These are phyloP conservation scores for Echinometra lucunter DNA, from an alignment of 53 echinoderm and acorn worm genomes.

Conservation along the genomic window DNA sequence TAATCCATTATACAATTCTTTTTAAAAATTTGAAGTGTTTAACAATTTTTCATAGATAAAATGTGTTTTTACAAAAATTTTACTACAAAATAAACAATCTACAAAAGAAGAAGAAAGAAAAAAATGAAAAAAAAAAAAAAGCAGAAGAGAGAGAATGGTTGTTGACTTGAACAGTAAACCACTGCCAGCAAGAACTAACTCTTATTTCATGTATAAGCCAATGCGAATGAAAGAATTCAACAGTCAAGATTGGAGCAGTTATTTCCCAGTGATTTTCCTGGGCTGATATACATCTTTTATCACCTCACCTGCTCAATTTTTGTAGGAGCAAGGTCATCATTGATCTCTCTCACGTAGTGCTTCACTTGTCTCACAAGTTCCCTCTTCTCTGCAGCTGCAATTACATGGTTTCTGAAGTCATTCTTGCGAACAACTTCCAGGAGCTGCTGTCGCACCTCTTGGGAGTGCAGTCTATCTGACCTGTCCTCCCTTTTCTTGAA, in stretches of 20 bases:
- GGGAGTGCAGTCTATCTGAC: not conserved
- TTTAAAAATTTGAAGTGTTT: too few species aligned
- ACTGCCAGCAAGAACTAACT: too few species aligned
- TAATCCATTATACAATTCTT: too few species aligned
- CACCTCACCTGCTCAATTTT: slow-evolving; percentile 49
- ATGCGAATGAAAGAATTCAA: too few species aligned
- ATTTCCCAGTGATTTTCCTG: not conserved
- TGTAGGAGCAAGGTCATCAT: not conserved
- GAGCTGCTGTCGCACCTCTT: slow-evolving; percentile 15
- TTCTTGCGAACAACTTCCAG: not conserved
- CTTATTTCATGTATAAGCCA: too few species aligned
- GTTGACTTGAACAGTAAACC: too few species aligned
- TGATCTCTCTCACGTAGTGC: slow-evolving; percentile 19
- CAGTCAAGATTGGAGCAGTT: not conserved
- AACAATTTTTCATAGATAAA: too few species aligned
- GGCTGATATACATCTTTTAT: not conserved
- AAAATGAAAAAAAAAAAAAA: too few species aligned
- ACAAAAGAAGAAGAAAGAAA: too few species aligned
- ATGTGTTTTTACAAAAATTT: too few species aligned
- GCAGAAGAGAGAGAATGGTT: too few species aligned
- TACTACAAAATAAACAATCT: too few species aligned
- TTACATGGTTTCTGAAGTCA: not conserved
- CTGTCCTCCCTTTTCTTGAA: not conserved
- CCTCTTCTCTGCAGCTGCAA: not conserved
- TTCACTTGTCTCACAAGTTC: not conserved